These are phyloP conservation scores for Myopa testacea DNA, from an alignment of 2,888 invertebrate species.

Conservation along the genomic window DNA sequence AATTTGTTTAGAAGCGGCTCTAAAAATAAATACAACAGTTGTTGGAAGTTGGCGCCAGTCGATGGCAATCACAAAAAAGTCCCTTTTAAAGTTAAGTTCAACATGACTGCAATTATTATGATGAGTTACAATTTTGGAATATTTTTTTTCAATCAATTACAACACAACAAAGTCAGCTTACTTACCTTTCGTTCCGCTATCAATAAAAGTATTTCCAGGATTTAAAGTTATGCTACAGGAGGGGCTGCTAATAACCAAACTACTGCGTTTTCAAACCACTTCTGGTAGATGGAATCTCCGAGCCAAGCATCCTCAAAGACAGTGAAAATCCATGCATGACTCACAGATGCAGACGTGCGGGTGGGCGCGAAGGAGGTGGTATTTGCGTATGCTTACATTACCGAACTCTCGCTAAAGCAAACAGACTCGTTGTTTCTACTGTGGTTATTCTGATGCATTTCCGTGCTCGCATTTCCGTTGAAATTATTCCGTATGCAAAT, in stretches of 20 bases:
- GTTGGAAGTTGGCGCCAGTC: background rate
- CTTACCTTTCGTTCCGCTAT: too few relatives aligned
- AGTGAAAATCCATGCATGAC: background rate
- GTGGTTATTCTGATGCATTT: background rate
- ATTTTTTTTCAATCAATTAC: background rate
- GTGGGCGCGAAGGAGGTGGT: background rate
- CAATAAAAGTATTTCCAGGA: too few relatives aligned
- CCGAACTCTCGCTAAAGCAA: background rate
- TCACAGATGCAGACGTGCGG: background rate
- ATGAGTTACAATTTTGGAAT: background rate
- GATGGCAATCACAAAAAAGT: background rate
- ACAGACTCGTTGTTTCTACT: background rate
- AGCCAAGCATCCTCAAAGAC: background rate
- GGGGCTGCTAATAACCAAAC: background rate
- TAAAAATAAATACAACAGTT: background rate
- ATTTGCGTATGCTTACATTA: background rate
- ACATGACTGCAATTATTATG: background rate
- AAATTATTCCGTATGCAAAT: constrained; percentile 3
- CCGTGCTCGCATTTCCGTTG: background rate
- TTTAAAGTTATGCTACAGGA: too few relatives aligned
- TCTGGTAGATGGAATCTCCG: too few relatives aligned
- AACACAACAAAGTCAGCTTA: too few relatives aligned
- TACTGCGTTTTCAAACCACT: background rate
- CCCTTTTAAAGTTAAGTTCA: background rate
- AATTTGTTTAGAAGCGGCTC: background rate